Evolutionary conservation across 2,888 invertebrate genomes (phyloP).

Genomic region (Apodemia hepburni): DNA sequence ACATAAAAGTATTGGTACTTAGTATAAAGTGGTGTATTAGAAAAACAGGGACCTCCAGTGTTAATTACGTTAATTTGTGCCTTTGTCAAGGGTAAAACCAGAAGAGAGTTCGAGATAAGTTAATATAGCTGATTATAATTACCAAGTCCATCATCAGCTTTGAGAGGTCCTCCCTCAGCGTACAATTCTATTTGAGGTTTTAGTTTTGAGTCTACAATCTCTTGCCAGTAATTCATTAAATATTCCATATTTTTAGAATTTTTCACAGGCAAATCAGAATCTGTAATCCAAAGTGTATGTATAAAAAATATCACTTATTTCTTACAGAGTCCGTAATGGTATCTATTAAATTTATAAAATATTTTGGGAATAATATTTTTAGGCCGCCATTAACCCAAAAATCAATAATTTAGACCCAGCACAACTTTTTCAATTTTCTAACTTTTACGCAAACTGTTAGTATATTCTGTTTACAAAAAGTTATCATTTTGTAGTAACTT

Average conservation of each 20-base stretch:
- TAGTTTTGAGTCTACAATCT: conserved; percentile 52
- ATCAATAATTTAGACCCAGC: no score
- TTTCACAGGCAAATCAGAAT: conserved; percentile 39
- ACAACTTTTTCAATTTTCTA: no score
- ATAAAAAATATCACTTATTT: background rate
- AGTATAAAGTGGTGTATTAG: background rate
- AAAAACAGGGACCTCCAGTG: background rate
- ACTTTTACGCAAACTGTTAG: no score
- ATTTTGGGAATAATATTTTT: no score
- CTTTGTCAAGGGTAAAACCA: conserved; percentile 25
- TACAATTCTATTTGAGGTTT: conserved; percentile 58
- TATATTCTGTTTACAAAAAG: no score
- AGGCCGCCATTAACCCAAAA: no score
- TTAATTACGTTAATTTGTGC: conserved; percentile 25
- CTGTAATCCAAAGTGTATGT: conserved; percentile 21
- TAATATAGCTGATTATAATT: conserved; percentile 16
- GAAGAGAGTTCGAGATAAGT: conserved; percentile 14
- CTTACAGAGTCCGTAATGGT: background rate
- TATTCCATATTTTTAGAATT: conserved; percentile 65
- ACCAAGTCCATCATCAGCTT: conserved; percentile 63
- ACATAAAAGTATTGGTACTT: background rate
- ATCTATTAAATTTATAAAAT: background rate
- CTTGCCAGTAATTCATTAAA: conserved; percentile 63
- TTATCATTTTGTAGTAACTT: no score
- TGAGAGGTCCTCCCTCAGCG: conserved; percentile 68